Evolutionary conservation across 2,113 vertebrate species (phyloP).

Genomic region (Laterallus jamaicensis): DNA sequence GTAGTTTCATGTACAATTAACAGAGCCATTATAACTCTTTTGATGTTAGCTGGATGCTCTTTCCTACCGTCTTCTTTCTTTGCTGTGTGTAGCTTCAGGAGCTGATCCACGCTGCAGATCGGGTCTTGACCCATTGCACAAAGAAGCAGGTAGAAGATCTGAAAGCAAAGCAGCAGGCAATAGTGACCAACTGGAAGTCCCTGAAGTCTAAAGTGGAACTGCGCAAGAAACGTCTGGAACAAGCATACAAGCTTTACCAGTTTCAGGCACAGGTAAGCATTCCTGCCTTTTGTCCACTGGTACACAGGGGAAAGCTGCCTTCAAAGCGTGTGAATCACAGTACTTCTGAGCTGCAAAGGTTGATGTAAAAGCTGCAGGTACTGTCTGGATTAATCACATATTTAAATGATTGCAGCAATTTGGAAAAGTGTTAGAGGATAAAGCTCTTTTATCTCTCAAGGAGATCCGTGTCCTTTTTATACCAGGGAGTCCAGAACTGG

Average conservation of each 20-base stretch:
- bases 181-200: constrained; percentile 81
- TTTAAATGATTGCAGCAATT: background rate
- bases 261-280: constrained; percentile 81
- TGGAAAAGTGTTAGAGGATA: background rate
- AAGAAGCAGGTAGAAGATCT: constrained; percentile 67
- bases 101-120: constrained; percentile 74
- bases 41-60: background rate
- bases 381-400: background rate
- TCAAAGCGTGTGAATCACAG: background rate
- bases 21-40: background rate
- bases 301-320: background rate
- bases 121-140: constrained; percentile 62
- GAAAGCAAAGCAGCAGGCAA: constrained; percentile 77
- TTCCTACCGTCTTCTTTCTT: background rate
- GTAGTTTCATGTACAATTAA: background rate
- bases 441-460: background rate
- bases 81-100: constrained; percentile 80
- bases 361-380: background rate
- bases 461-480: no score
- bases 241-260: constrained; percentile 65
- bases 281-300: background rate
- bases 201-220: constrained; percentile 72
- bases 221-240: constrained; percentile 76
- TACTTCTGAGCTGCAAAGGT: background rate
- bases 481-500: no score